phyloP scores from a whole-genome alignment of 1,140 invertebrate genomes.

The Orius insidiosus region DNA sequence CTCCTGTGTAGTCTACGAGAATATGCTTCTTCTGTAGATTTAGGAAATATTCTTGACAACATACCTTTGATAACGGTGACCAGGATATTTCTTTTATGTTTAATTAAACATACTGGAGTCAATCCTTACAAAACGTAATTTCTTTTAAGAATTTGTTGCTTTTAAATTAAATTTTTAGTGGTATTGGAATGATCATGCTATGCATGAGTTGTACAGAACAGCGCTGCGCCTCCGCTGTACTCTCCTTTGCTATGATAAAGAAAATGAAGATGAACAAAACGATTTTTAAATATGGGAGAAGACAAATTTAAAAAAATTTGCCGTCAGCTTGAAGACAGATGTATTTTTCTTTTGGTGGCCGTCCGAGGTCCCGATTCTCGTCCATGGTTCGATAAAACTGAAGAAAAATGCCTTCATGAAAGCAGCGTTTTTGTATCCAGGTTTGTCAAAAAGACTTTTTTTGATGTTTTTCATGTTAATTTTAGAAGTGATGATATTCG shows the following conservation, averaged over 20 bases:
- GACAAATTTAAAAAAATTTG: slow-evolving; percentile 7
- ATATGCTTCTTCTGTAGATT: slow-evolving; percentile 9
- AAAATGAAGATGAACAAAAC: slow-evolving; percentile 20
- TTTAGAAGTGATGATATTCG: no score
- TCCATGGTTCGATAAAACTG: slow-evolving; percentile 13
- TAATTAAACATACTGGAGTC: slow-evolving; percentile 35
- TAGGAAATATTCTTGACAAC: slow-evolving; percentile 23
- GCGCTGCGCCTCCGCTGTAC: slow-evolving; percentile 5
- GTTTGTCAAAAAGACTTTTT: no score
- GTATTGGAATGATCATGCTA: slow-evolving; percentile 10
- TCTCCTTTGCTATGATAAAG: slow-evolving; percentile 22
- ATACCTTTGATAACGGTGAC: slow-evolving; percentile 31
- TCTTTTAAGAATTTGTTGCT: neutral
- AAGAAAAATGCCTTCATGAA: slow-evolving; percentile 8
- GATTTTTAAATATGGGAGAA: neutral
- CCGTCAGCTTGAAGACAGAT: slow-evolving; percentile 20
- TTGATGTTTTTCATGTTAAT: no score
- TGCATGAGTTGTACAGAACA: slow-evolving; percentile 13
- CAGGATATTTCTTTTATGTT: slow-evolving; percentile 31
- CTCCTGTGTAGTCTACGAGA: slow-evolving; percentile 10
- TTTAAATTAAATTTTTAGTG: slow-evolving; percentile 7
- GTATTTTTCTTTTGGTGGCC: slow-evolving; percentile 27
- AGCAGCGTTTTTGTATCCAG: neutral
- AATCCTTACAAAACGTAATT: slow-evolving; percentile 14
- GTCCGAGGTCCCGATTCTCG: slow-evolving; percentile 22